A percentile compares a stretch with the other conserved stretches of the same genome.
Evolutionary conservation across 2,888 invertebrate species (phyloP).

Genomic region (Scotopteryx bipunctaria): DNA sequence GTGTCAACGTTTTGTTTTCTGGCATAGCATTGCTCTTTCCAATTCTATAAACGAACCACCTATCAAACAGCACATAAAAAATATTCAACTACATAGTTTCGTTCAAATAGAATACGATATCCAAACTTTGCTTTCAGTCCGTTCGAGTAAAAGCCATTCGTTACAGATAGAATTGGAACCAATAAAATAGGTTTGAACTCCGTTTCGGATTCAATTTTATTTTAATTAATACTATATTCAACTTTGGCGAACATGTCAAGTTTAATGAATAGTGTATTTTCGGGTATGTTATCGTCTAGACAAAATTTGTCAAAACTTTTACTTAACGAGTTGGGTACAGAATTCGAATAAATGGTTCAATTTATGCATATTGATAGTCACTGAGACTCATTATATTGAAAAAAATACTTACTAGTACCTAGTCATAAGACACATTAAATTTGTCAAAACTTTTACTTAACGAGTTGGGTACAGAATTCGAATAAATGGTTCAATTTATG

Average conservation of each 20-base stretch:
- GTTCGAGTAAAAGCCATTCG: slow-evolving; percentile 59
- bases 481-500: neutral
- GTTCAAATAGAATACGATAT: slow-evolving; percentile 63
- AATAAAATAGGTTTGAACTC: slow-evolving; percentile 62
- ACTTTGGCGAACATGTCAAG: slow-evolving; percentile 26
- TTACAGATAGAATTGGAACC: slow-evolving; percentile 54
- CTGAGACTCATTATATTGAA: neutral
- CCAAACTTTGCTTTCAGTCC: slow-evolving; percentile 72
- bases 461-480: neutral
- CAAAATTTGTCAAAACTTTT: slow-evolving; percentile 5
- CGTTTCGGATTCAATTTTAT: slow-evolving; percentile 59
- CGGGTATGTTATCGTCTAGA: slow-evolving; percentile 5
- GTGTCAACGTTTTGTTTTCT: no score
- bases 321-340: neutral
- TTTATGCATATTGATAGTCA: neutral
- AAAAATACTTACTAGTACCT: no score
- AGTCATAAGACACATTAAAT: no score
- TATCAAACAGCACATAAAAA: slow-evolving; percentile 46
- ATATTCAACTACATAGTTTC: slow-evolving; percentile 48
- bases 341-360: neutral
- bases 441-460: neutral
- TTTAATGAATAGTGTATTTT: slow-evolving; percentile 21
- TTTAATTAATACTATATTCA: slow-evolving; percentile 53
- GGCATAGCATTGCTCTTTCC: no score
- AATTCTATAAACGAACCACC: neutral